Base-by-base conservation (phyloP, 2,888 invertebrate genomes). In the Plutella xylostella region DNA sequence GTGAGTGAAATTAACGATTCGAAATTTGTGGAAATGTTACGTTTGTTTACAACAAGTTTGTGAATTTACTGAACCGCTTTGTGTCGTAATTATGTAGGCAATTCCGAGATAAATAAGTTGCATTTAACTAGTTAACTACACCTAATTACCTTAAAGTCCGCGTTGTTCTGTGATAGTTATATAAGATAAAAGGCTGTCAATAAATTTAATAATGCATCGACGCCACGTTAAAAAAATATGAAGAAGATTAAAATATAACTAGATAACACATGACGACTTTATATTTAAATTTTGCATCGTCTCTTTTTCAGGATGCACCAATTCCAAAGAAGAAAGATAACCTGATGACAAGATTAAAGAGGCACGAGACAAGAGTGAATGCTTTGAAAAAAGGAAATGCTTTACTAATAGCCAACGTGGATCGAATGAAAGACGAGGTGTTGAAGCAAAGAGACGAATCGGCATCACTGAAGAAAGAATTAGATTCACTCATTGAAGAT, bases 351-450 rank as follows among this genome's bases (percentile, higher is more conserved):
- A 82, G 90, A 45, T 72, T 89, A 2, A 93, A 92, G 63, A 87
- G 90, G 43, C 92, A 94, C 65, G 95, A 95, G 65, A 89, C 90
- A 40, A 87, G 91, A 50, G 82, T 95, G 9, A 87, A 90, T 31
- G 92, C 93, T 0, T 78, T 95, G 59, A 94, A 93, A 73, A 96
- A 96, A 65, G 94, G 94, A 53, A 96, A 95, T 63, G 92, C 93
- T 50, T 85, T 95, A 55, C 84, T 95, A 11, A 93, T 94, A 79
- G 92, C 94, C 0, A 95, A 94, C 65, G 93, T 94, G 0, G 95
- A 95, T 70, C 86, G 93, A 60, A 76, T 94, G 47, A 93, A 94
- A 68, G 95, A 95, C 65, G 93, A 94, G 63, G 87, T 95, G 38
- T 88, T 90, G 45, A 92, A 92, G 63, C 93, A 94, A 57, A 89